Evolutionary conservation across 2,888 invertebrate species (phyloP).

Genomic region (Bembecia ichneumoniformis): DNA sequence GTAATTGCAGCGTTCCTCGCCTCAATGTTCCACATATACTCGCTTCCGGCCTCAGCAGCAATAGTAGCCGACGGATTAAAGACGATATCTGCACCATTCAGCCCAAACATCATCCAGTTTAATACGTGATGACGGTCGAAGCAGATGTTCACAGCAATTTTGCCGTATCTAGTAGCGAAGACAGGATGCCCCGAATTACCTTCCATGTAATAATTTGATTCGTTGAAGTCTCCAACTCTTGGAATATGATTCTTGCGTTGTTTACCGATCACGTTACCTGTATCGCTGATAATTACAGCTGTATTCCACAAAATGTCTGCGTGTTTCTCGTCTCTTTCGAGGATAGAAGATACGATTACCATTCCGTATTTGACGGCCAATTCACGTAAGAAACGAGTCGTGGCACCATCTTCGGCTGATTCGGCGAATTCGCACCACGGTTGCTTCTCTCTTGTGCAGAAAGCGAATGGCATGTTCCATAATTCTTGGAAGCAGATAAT

Average conservation of each 20-base stretch:
- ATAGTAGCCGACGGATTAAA: slow-evolving; percentile 98
- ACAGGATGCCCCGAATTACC: slow-evolving; percentile 97
- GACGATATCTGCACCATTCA: slow-evolving; percentile 98
- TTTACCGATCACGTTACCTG: slow-evolving; percentile 93
- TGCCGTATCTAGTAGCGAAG: slow-evolving; percentile 88
- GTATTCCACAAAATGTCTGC: slow-evolving; percentile 96
- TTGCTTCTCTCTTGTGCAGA: slow-evolving; percentile 95
- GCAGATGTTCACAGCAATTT: slow-evolving; percentile 96
- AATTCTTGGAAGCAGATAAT: slow-evolving; percentile 96
- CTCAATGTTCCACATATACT: slow-evolving; percentile 96
- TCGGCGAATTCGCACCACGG: slow-evolving; percentile 99
- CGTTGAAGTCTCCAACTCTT: slow-evolving; percentile 97
- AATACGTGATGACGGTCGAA: slow-evolving; percentile 98
- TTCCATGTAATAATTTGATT: slow-evolving; percentile 98
- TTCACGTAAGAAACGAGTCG: slow-evolving; percentile 85
- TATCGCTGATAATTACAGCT: slow-evolving; percentile 92
- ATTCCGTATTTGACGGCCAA: slow-evolving; percentile 88
- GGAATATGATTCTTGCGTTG: slow-evolving; percentile 99
- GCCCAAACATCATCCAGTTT: slow-evolving; percentile 98
- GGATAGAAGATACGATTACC: slow-evolving; percentile 95
- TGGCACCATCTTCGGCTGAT: slow-evolving; percentile 88
- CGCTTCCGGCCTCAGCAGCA: slow-evolving; percentile 78
- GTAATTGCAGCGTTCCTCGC: slow-evolving; percentile 97
- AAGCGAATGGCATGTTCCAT: slow-evolving; percentile 99
- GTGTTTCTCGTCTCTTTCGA: slow-evolving; percentile 91